Evolutionary conservation across 2,888 invertebrate species (phyloP), one percentile per base, ranked within the genome.

Genomic region (Spodoptera picta): DNA sequence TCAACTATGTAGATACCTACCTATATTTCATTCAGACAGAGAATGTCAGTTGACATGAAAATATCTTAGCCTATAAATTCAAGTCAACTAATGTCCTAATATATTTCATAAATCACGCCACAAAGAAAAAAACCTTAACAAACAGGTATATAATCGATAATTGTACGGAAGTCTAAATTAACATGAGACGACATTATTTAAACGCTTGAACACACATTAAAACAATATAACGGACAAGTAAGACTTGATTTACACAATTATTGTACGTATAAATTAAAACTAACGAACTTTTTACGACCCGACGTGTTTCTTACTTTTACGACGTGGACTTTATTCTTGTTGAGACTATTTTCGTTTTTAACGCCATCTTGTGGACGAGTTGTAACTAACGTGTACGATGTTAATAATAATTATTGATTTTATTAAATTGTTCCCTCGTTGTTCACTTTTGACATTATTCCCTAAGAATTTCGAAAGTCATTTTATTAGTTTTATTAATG

Each of bases 241-340:
- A 54, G 65, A 64, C 57, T 76, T 87, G 86, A 87, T 87, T 88
- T 87, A 86, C 82, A 82, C 82, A 81, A 84, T 87, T 85, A 88
- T 87, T 84, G 83, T 81, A 72, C 71, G 65, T 85, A 87, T 91
- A 91, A 90, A 90, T 90, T 84, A 86, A 72, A 69, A 73, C 83
- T 90, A 90, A 91, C 90, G 89, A 91, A 89, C 83, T 79, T 77
- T 91, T 91, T 91, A 90, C 87, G 87, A 86, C 80, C 57, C 63
- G 54, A 44, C 65, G 48, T 78, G 72, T 77, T 36, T 75, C 72
- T 71, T 73, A 58, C 68, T 58, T 86, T 87, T 86, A 87, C 84
- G 85, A 84, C 75, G 57, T 49, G 52, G 41, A 23, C 43, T 48
- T 54, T 73, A 64, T 75, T 78, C 66, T 65, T 63, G 63, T 65